Conservation (phyloP, 2,113 vertebrate species). For the Pavo muticus region DNA sequence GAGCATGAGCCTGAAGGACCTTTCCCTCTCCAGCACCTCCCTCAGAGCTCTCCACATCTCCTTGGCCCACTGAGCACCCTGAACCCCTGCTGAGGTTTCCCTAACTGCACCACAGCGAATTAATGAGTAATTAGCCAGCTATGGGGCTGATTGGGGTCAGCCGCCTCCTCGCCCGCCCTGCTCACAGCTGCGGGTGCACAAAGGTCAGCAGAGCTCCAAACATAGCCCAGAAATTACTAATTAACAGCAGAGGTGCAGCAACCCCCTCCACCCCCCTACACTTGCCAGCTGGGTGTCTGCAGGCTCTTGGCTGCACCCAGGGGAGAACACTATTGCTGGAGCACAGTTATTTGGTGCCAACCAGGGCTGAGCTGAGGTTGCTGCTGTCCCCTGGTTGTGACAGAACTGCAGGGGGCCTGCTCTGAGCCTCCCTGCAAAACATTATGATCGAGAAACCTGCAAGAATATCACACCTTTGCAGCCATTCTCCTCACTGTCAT, state of each 20-base stretch:
- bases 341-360: no score
- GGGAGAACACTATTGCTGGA: background rate
- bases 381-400: no score
- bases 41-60: background rate
- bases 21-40: background rate
- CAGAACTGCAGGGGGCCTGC: no score
- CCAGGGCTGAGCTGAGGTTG: no score
- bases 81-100: background rate
- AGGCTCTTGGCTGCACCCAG: background rate
- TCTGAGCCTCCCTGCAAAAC: background rate
- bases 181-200: background rate
- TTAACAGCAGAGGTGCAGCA: background rate
- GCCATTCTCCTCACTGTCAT: background rate
- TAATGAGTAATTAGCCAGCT: background rate
- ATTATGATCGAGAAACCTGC: background rate
- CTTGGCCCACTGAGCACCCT: background rate
- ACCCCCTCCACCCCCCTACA: no score
- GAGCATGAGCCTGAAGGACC: background rate
- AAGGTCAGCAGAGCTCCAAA: background rate
- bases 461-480: background rate
- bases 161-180: rapidly evolving
- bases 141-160: background rate
- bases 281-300: rapidly evolving
- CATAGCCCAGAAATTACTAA: background rate
- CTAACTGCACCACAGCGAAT: background rate